Base-by-base conservation (phyloP, 1,140 invertebrate species). In the Heliconius hermathena region DNA sequence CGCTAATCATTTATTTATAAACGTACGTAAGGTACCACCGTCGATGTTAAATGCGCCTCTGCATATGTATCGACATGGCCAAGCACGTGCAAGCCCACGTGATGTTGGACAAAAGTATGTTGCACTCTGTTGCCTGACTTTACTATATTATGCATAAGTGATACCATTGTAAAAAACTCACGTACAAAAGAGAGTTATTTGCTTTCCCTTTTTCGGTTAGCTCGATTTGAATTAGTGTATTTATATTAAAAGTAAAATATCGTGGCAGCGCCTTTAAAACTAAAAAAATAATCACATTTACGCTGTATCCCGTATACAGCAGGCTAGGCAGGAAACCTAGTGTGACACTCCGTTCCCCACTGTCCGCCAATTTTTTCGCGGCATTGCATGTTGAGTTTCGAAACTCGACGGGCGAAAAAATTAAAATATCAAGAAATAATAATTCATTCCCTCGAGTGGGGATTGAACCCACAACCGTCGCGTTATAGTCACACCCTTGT, bases 41-140 rank as follows among this genome's bases (percentile, higher is more conserved):
- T 29, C 60, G 13, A 26, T 66, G 22, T 66, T 29, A 16, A 29
- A 0, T 5, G 4, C 22, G 60, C 26, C 60, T 66, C 60, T 66
- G 60, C 60, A 41, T 54, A 22, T 22, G n/a, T 41, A 77, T 77
- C 26, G 52, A 41, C 36, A 72, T 73, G 36, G 60, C 29, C 38
- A n/a, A 11, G 20, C 72, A 57, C 57, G 77, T 78, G 72, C 57
- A 46, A 73, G n/a, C 33, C 60, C 73, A 78, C 77, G 77, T 78
- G 77, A 74, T 71, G 20, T 57, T 52, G 22, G 70, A 71, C 26
- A 78, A 70, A 78, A 78, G 73, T 78, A 74, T 71, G 26, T 71
- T 71, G 36, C 74, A 70, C 13, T 66, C 20, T 41, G 26, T 46
- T 29, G 11, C 57, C 11, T 46, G n/a, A 75, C 57, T 41, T 26